phyloP scores from a whole-genome alignment of 92 coral and sea anemone genomes.

The Epizoanthus scotinus region DNA sequence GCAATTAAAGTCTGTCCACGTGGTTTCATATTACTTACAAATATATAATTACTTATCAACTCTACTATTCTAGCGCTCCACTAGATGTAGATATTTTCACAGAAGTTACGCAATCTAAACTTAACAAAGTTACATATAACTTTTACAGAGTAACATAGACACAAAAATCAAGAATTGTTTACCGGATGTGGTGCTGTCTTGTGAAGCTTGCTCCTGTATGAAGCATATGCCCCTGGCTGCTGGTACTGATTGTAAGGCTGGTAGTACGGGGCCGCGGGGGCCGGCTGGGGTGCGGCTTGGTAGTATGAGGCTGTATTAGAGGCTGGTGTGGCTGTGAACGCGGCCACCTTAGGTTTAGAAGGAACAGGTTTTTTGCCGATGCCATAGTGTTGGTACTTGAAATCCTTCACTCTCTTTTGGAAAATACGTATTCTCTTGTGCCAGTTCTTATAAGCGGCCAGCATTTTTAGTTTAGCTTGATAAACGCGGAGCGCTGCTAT shows the following conservation, averaged over 20 bases:
- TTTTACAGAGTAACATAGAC: too few species aligned
- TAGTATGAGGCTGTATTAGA: slow-evolving; percentile 8
- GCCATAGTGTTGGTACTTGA: slow-evolving; percentile 55
- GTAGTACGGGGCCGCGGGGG: slow-evolving; percentile 35
- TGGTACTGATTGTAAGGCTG: slow-evolving; percentile 34
- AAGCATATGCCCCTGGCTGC: slow-evolving; percentile 23
- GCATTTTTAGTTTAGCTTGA: slow-evolving; percentile 81
- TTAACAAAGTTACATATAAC: too few species aligned
- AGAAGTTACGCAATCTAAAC: too few species aligned
- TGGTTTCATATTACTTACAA: too few species aligned
- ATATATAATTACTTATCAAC: too few species aligned
- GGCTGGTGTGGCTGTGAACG: slow-evolving; percentile 31
- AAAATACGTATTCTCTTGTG: slow-evolving; percentile 56
- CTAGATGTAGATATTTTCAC: too few species aligned
- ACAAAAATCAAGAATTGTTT: background rate
- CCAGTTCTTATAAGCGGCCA: slow-evolving; percentile 90
- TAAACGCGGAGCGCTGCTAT: slow-evolving; percentile 72
- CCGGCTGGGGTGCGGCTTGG: slow-evolving; percentile 25
- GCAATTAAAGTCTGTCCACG: too few species aligned
- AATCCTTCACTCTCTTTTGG: slow-evolving; percentile 59
- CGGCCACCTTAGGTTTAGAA: slow-evolving; percentile 49
- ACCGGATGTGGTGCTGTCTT: background rate
- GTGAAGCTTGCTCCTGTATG: slow-evolving; percentile 28
- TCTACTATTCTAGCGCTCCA: too few species aligned
- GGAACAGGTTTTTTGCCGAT: slow-evolving; percentile 42